Evolutionary conservation across 2,113 vertebrate genomes (phyloP).

Genomic region (crab-eating macaque (Macaca fascicularis)): DNA sequence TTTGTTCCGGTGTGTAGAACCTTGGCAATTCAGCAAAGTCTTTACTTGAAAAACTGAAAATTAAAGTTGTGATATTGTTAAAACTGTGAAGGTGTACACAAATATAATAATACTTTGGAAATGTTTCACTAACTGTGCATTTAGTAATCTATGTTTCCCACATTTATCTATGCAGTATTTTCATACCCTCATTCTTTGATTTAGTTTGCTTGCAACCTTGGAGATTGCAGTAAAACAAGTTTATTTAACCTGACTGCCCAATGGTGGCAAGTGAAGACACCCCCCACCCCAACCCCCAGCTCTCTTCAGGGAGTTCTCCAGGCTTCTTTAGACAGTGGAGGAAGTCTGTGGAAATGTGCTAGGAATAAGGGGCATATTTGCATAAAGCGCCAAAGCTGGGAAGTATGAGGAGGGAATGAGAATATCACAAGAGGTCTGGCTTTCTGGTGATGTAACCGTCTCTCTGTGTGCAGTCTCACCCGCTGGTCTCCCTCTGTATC

Average conservation of each 20-base stretch:
- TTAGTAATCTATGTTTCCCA: neutral
- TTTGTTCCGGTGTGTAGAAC: neutral
- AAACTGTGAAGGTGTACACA: neutral
- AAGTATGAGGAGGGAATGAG: neutral
- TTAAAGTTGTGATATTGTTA: neutral
- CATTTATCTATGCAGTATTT: neutral
- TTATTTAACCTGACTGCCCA: neutral
- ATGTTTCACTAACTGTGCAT: neutral
- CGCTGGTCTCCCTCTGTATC: neutral
- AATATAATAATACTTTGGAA: neutral
- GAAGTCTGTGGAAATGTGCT: neutral
- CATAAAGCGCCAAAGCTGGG: neutral
- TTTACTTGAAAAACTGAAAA: neutral
- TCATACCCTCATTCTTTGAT: neutral
- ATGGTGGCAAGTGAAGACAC: neutral
- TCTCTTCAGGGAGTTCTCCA: neutral
- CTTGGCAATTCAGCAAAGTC: neutral
- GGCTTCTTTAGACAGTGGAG: neutral
- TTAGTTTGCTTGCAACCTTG: neutral
- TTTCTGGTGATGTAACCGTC: neutral
- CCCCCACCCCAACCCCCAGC: too few species aligned
- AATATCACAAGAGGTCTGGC: too few species aligned
- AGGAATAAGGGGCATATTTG: neutral
- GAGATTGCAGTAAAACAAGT: neutral
- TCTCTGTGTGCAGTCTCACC: neutral